These are phyloP conservation scores for Peromyscus maniculatus DNA, from an alignment of 2,113 vertebrate genomes.

Conservation along the genomic window DNA sequence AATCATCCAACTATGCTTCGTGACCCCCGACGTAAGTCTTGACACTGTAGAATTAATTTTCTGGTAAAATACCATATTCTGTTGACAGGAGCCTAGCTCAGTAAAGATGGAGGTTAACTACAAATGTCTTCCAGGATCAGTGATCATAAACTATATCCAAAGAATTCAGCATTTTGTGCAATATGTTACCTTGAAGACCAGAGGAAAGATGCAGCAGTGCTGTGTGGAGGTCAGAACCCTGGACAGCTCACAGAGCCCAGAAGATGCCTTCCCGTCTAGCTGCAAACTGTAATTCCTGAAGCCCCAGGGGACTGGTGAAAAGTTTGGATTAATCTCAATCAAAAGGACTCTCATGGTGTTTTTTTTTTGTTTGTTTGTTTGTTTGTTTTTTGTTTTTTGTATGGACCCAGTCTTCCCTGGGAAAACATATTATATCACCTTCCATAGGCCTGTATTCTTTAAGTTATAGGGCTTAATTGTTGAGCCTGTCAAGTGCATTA, in stretches of 20 bases:
- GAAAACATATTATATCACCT: neutral
- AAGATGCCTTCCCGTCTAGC: neutral
- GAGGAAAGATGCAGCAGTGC: neutral
- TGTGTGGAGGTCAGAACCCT: slow-evolving; percentile 65
- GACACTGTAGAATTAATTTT: neutral
- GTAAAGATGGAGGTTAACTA: neutral
- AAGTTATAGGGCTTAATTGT: neutral
- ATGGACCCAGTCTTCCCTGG: neutral
- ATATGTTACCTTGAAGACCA: neutral
- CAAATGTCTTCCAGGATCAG: slow-evolving; percentile 5
- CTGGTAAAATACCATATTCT: neutral
- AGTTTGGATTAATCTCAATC: neutral
- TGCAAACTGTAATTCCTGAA: neutral
- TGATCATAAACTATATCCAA: slow-evolving; percentile 12
- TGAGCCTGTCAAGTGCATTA: neutral
- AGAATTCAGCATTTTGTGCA: slow-evolving; percentile 28
- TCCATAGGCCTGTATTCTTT: neutral
- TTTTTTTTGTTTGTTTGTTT: too few relatives aligned
- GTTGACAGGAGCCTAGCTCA: neutral
- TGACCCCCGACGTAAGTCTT: neutral
- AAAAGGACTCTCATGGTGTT: neutral
- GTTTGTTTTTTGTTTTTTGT: neutral
- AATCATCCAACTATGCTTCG: neutral
- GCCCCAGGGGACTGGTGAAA: neutral
- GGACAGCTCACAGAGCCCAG: slow-evolving; percentile 59